phyloP scores from a whole-genome alignment of 2,888 invertebrate genomes.

The Dynastes maya region DNA sequence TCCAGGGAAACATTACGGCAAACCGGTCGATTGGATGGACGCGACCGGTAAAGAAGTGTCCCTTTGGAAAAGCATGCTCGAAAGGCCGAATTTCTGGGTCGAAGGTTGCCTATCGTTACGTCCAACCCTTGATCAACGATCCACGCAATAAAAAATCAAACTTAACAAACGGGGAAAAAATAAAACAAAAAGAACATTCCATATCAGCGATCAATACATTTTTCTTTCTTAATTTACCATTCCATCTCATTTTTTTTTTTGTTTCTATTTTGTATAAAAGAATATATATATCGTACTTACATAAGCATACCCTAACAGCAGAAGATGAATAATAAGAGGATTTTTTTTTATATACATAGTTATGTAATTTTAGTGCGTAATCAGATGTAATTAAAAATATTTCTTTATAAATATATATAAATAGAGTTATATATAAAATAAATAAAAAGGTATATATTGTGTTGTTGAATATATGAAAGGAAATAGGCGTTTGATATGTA shows the following conservation, averaged over 20 bases:
- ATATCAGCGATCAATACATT: constrained; percentile 18
- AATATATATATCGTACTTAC: constrained; percentile 9
- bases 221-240: constrained; percentile 1
- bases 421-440: constrained; percentile 19
- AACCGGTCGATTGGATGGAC: constrained; percentile 96
- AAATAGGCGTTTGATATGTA: too few species aligned
- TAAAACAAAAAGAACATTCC: constrained; percentile 7
- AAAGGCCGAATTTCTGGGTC: constrained; percentile 97
- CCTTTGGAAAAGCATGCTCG: constrained; percentile 95
- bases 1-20: constrained; percentile 89
- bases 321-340: neutral
- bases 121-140: constrained; percentile 79
- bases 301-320: neutral
- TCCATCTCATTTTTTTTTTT: neutral
- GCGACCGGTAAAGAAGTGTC: constrained; percentile 91
- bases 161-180: neutral
- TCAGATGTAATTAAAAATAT: constrained; percentile 18
- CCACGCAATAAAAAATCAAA: constrained; percentile 54
- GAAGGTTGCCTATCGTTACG: constrained; percentile 91
- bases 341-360: constrained; percentile 7
- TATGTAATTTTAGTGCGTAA: neutral
- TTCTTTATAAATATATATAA: constrained; percentile 28
- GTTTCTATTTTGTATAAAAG: neutral
- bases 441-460: constrained; percentile 15
- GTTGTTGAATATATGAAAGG: constrained; percentile 4